Evolutionary conservation across 2,797 vertebrate species (phyloP), one percentile per base, ranked within the genome.

Genomic region (Lutjanus argentimaculatus): DNA sequence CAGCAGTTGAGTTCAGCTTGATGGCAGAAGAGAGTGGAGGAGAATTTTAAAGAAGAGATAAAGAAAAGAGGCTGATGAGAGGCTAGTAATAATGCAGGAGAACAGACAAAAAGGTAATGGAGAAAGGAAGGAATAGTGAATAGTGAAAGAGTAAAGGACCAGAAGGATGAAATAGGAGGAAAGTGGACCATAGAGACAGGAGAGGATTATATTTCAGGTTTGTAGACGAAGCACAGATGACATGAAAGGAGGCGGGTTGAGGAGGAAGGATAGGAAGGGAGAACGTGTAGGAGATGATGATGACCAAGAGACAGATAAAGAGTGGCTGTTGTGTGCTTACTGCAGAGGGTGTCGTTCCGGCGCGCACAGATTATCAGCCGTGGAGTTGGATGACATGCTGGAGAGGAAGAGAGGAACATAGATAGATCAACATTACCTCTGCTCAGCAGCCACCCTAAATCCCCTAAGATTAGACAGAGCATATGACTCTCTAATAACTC

Each of bases 361-460:
- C 15, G 53, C 70, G 75, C 95, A 95, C 73, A 43, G 57, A 36
- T 67, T 58, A 43, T 82, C 75, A 1, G 65, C 40, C 0, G 89
- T 84, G 67, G 93, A 77, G 87, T 87, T 89, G 86, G 89, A 91
- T 36, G 93, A 89, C 95, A 96, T 96, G 48, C 95, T 96, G 91
- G 7, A 87, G 82, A 63, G 65, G 36, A n/a, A 83, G 59, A 82
- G 64, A 76, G 66, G 64, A 75, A 51, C 58, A 67, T n/a, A 71
- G 52, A 65, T 1, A 25, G 75, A 77, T 80, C 70, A 84, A 1
- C 56, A 55, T 90, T 84, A 87, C 75, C 49, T 62, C 77, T 22
- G 75, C 78, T 87, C 82, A 83, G 89, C 84, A 83, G 75, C 71
- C 53, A 6, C 7, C 17, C 46, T 43, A 66, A 83, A 82, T 71